phyloP scores from a whole-genome alignment of 2,113 vertebrate species.

The Eptesicus fuscus region DNA sequence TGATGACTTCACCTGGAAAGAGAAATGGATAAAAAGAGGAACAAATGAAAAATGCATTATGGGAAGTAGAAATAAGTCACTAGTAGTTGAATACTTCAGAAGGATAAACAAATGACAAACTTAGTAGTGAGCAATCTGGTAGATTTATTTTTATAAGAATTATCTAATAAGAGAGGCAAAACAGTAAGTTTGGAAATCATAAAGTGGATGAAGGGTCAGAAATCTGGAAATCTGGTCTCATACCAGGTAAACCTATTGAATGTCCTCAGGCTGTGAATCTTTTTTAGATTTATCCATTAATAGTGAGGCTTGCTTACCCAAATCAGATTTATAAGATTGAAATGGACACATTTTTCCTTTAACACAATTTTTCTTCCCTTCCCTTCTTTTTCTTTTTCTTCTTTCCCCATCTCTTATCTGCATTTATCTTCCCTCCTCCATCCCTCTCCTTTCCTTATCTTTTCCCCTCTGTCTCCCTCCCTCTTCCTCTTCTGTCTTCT shows the following conservation, averaged over 20 bases:
- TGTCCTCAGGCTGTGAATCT: not conserved
- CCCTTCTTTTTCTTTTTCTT: not conserved
- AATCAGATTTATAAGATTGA: not conserved
- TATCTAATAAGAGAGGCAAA: not conserved
- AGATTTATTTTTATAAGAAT: not conserved
- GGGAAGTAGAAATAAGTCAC: not conserved
- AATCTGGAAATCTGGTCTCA: not conserved
- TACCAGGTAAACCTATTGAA: not conserved
- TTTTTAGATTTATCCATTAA: not conserved
- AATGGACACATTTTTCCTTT: not conserved
- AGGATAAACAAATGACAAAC: not conserved
- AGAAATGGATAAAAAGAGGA: not conserved
- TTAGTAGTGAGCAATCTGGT: not conserved
- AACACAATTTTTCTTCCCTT: not conserved
- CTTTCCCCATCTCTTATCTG: not conserved
- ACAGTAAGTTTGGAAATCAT: not conserved
- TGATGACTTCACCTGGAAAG: not conserved
- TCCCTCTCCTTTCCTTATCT: not conserved
- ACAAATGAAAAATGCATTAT: not conserved
- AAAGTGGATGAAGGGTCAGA: not conserved
- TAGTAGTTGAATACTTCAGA: not conserved
- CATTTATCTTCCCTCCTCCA: rapidly evolving
- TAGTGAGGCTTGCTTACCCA: not conserved
- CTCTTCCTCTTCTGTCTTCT: not conserved
- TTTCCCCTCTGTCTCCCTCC: not conserved